Conservation (phyloP, 2,797 vertebrate species). For the Smutsia gigantea region DNA sequence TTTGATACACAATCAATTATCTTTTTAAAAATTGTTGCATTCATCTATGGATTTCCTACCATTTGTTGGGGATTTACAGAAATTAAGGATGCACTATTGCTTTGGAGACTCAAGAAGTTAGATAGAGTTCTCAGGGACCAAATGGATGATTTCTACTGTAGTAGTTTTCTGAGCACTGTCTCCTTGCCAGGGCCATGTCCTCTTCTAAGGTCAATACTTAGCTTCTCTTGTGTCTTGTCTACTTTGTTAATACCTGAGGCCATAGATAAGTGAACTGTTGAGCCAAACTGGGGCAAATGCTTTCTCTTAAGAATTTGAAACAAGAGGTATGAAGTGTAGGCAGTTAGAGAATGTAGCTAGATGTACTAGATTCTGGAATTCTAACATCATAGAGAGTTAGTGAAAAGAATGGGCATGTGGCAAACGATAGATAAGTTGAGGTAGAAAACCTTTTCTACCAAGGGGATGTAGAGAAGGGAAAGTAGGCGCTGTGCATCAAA, state of each 20-base stretch:
- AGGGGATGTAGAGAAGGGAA: neutral
- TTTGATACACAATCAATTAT: neutral
- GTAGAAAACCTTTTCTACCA: neutral
- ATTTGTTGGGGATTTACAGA: neutral
- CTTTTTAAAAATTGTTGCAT: neutral
- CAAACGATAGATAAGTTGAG: neutral
- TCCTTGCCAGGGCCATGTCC: neutral
- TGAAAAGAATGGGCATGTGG: neutral
- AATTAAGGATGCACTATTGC: neutral
- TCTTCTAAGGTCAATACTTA: neutral
- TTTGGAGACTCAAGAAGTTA: neutral
- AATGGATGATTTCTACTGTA: neutral
- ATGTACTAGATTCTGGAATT: neutral
- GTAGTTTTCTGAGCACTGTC: neutral
- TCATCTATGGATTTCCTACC: neutral
- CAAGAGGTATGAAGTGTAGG: neutral
- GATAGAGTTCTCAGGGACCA: neutral
- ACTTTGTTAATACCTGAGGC: neutral
- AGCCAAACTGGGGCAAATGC: neutral
- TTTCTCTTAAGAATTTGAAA: constrained; percentile 41
- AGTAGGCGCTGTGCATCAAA: neutral
- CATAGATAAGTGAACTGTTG: neutral
- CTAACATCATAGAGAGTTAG: neutral
- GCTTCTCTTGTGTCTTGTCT: neutral
- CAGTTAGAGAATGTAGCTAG: neutral